phyloP scores from a whole-genome alignment of 2,113 vertebrate species.

The Tyto alba region DNA sequence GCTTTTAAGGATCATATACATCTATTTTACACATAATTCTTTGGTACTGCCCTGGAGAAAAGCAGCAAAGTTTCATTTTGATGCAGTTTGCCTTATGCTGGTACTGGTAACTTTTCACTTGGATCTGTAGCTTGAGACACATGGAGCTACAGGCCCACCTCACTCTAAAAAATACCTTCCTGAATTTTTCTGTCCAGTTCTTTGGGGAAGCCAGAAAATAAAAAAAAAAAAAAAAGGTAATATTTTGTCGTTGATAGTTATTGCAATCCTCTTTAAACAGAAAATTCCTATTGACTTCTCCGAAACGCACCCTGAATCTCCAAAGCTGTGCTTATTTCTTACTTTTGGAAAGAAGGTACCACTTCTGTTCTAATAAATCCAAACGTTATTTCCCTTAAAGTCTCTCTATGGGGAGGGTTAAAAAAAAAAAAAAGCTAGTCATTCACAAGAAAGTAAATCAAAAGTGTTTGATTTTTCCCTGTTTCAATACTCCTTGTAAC shows the following conservation, averaged over 20 bases:
- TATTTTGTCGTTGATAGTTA: neutral
- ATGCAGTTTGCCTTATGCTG: neutral
- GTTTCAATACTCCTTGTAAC: neutral
- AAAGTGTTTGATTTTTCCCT: neutral
- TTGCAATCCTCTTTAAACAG: constrained; percentile 17
- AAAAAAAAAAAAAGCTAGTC: neutral
- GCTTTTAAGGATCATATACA: constrained; percentile 1
- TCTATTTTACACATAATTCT: constrained; percentile 57
- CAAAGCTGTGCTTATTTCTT: constrained; percentile 68
- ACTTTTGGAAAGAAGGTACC: constrained; percentile 65
- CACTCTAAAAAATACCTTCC: neutral
- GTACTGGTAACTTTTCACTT: neutral
- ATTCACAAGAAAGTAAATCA: constrained; percentile 4
- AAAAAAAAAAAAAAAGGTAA: neutral
- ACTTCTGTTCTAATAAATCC: constrained; percentile 46
- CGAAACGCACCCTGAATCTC: constrained; percentile 72
- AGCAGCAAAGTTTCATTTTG: neutral
- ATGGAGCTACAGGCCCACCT: neutral
- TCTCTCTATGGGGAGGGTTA: neutral
- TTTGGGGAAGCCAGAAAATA: neutral
- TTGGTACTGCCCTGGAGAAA: constrained; percentile 64
- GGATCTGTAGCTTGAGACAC: neutral
- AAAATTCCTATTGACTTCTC: neutral
- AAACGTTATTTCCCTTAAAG: constrained; percentile 31
- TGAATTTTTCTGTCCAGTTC: neutral